phyloP scores from a whole-genome alignment of 1,140 invertebrate species.

The Goniozus legneri region DNA sequence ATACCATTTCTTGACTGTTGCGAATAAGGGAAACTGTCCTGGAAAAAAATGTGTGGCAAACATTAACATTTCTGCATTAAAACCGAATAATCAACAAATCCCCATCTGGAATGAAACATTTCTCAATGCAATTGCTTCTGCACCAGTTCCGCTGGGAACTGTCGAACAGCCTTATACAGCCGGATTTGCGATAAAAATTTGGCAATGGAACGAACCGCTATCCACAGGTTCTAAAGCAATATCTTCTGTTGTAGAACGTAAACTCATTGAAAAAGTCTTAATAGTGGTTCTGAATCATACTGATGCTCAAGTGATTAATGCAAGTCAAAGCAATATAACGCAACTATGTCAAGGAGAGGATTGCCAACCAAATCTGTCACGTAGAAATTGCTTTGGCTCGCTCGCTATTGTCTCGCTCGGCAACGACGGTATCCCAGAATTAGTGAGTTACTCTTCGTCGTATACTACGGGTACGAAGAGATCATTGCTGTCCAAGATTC shows the following conservation, averaged over 20 bases:
- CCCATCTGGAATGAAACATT: conserved; percentile 59
- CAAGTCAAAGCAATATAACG: conserved; percentile 68
- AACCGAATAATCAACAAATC: conserved; percentile 53
- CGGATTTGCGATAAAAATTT: conserved; percentile 76
- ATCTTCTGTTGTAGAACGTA: conserved; percentile 45
- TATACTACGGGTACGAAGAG: conserved; percentile 32
- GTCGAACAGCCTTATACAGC: conserved; percentile 53
- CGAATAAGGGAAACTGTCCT: conserved; percentile 66
- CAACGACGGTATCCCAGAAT: conserved; percentile 69
- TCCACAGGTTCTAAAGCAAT: conserved; percentile 14
- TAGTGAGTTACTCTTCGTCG: conserved; percentile 64
- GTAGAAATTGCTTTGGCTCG: conserved; percentile 61
- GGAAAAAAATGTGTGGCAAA: conserved; percentile 59
- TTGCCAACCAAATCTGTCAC: conserved; percentile 70
- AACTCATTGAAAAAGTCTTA: conserved; percentile 67
- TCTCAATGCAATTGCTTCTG: conserved; percentile 63
- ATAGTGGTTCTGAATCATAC: conserved; percentile 72
- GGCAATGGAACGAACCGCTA: conserved; percentile 62
- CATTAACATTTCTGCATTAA: conserved; percentile 60
- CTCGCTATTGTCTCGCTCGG: conserved; percentile 66
- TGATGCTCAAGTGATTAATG: conserved; percentile 68
- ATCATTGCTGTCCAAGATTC: conserved; percentile 39
- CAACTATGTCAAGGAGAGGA: conserved; percentile 65
- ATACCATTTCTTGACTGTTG: conserved; percentile 54
- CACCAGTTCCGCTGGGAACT: conserved; percentile 59